Conservation (phyloP, 2,797 vertebrate species). For the Acrocephalus scirpaceus region DNA sequence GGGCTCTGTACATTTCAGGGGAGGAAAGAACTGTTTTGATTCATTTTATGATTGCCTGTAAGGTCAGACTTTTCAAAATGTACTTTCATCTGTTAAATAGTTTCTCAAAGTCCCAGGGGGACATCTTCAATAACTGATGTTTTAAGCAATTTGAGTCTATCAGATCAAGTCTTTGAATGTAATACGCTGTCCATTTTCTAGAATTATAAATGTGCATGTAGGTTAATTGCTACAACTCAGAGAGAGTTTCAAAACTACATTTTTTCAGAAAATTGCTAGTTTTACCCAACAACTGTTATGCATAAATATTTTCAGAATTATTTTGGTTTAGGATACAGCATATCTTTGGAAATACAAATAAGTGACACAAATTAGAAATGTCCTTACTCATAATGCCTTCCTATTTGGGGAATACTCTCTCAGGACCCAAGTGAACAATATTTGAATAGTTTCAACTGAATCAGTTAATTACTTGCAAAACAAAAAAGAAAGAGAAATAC, state of each 20-base stretch:
- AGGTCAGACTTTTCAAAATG: constrained; percentile 88
- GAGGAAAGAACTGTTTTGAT: constrained; percentile 84
- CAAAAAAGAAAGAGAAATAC: fast-evolving
- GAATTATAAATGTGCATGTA: constrained; percentile 83
- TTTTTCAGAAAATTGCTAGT: constrained; percentile 49
- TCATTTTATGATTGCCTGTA: constrained; percentile 88
- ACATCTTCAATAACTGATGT: constrained; percentile 86
- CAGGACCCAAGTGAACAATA: neutral
- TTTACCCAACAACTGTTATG: neutral
- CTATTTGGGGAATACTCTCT: neutral
- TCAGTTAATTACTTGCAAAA: neutral
- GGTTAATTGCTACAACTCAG: constrained; percentile 83
- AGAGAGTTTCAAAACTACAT: constrained; percentile 75
- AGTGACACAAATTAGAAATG: neutral
- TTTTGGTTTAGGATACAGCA: neutral
- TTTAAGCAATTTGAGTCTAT: constrained; percentile 87
- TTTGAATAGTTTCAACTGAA: neutral
- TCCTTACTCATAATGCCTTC: neutral
- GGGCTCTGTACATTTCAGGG: constrained; percentile 83
- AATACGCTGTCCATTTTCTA: constrained; percentile 80
- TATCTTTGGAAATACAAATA: constrained; percentile 8
- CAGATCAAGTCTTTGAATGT: constrained; percentile 84
- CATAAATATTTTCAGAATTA: constrained; percentile 15
- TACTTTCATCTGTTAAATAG: constrained; percentile 89
- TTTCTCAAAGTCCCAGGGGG: constrained; percentile 84